Evolutionary conservation across 2,888 invertebrate genomes (phyloP).

Genomic region (Coelopa pilipes): DNA sequence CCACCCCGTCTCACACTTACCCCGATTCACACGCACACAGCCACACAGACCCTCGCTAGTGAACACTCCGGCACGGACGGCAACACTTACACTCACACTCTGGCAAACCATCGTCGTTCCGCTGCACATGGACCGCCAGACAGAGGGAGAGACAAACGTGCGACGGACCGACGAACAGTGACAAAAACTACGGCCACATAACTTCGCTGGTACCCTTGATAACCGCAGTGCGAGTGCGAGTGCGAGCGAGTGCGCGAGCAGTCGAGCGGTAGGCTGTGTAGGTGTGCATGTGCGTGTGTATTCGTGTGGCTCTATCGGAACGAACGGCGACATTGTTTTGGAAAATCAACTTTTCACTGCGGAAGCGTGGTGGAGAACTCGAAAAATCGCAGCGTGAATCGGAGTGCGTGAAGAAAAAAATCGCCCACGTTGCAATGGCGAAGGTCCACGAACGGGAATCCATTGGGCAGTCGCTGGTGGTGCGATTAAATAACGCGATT

Average conservation of each 20-base stretch:
- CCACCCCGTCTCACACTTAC: conserved; percentile 8
- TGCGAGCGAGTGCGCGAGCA: not conserved
- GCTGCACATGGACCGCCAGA: not conserved
- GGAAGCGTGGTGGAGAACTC: not conserved
- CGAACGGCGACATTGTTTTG: not conserved
- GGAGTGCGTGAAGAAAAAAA: not conserved
- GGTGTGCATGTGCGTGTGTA: not conserved
- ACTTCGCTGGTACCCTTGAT: conserved; percentile 28
- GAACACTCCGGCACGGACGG: not conserved
- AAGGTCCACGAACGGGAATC: not conserved
- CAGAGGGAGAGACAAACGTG: conserved; percentile 1
- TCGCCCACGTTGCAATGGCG: not conserved
- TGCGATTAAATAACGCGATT: conserved; percentile 27
- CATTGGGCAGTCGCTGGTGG: not conserved
- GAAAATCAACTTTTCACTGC: not conserved
- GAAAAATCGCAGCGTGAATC: not conserved
- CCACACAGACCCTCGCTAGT: too few relatives aligned
- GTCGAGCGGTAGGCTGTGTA: not conserved
- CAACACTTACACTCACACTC: not conserved
- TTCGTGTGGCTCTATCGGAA: conserved; percentile 1
- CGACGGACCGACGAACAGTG: not conserved
- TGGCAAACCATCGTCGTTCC: conserved; percentile 16
- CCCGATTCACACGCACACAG: conserved; percentile 7
- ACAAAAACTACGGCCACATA: conserved; percentile 1
- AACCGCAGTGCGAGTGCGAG: not conserved